phyloP scores from a whole-genome alignment of 2,113 vertebrate genomes.

The Pampusana beccarii region DNA sequence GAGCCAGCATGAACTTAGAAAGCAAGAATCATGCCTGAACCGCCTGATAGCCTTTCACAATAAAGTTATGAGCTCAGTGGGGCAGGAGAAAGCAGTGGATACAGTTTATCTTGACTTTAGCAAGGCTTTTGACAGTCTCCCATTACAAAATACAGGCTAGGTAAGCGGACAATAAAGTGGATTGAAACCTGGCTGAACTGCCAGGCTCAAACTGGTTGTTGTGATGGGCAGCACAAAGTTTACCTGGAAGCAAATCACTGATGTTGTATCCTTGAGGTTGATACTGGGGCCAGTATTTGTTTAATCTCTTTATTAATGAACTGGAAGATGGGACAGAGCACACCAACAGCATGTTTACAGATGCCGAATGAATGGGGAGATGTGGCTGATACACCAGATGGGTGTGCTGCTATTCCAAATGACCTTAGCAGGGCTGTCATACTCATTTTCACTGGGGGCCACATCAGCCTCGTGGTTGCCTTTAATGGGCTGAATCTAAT shows the following conservation, averaged over 20 bases:
- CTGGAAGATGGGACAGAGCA: not conserved
- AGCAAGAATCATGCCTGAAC: not conserved
- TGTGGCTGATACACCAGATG: not conserved
- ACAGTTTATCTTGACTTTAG: not conserved
- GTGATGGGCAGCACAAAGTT: not conserved
- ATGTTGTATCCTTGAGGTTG: not conserved
- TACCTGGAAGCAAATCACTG: not conserved
- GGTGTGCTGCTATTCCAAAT: not conserved
- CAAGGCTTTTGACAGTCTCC: not conserved
- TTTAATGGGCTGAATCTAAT: no score
- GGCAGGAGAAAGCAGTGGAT: not conserved
- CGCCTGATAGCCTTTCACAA: not conserved
- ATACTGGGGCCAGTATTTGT: not conserved
- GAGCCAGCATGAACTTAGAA: not conserved
- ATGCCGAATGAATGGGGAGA: not conserved
- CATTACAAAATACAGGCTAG: not conserved
- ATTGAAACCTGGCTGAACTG: not conserved
- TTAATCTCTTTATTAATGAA: not conserved
- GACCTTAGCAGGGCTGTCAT: not conserved
- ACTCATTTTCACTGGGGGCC: no score
- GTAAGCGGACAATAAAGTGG: not conserved
- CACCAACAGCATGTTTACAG: not conserved
- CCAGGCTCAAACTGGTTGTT: not conserved
- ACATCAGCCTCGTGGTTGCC: no score
- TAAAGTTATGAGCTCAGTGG: fast-evolving